Evolutionary conservation across 1,140 invertebrate species (phyloP).

Genomic region (Eriosoma lanigerum): DNA sequence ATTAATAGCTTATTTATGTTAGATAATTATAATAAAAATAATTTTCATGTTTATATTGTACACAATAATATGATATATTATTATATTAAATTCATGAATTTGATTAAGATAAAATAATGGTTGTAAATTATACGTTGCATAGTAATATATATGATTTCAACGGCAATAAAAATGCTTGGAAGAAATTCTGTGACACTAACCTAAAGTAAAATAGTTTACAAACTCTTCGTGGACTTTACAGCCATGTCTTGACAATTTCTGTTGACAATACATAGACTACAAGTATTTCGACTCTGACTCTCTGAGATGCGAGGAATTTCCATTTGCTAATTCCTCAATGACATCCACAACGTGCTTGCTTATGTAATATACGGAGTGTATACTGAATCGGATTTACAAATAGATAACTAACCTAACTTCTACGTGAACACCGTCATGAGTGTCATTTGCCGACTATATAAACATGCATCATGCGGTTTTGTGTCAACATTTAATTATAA

Average conservation of each 20-base stretch:
- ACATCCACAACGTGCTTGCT: not conserved
- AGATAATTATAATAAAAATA: too few relatives aligned
- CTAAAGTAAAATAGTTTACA: not conserved
- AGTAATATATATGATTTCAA: too few relatives aligned
- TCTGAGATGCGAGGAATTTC: not conserved
- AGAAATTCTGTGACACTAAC: not conserved
- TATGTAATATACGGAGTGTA: too few relatives aligned
- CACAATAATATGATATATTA: too few relatives aligned
- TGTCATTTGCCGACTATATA: not conserved
- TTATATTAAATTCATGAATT: too few relatives aligned
- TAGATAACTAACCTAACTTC: not conserved
- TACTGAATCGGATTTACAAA: not conserved
- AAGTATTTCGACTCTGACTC: not conserved
- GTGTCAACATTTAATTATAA: not conserved
- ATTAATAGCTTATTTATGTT: too few relatives aligned
- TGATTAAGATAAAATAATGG: too few relatives aligned
- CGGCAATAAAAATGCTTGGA: too few relatives aligned
- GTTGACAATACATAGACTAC: not conserved
- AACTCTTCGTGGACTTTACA: not conserved
- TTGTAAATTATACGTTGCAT: too few relatives aligned
- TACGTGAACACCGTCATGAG: not conserved
- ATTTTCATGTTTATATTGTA: too few relatives aligned
- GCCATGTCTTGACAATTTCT: not conserved
- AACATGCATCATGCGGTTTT: too few relatives aligned
- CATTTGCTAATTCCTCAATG: not conserved